Evolutionary conservation across 2,797 vertebrate species (phyloP).

Genomic region (Momotus momota): DNA sequence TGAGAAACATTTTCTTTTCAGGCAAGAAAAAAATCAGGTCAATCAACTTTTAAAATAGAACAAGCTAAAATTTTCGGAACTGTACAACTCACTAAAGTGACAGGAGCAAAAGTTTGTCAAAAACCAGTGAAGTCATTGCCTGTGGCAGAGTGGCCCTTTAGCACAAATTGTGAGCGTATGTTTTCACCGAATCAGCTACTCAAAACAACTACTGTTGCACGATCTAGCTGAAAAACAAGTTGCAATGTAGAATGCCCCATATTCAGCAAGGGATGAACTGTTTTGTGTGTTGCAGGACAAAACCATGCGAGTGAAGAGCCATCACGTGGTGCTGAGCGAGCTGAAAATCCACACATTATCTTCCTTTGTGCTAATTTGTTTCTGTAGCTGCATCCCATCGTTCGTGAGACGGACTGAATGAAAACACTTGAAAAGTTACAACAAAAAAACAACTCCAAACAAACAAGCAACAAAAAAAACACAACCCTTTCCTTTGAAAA

Average conservation of each 20-base stretch:
- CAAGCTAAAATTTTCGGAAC: neutral
- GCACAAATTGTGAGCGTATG: neutral
- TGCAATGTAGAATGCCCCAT: neutral
- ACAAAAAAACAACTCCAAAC: accelerated
- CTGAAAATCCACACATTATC: neutral
- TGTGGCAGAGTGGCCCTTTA: neutral
- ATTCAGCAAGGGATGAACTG: neutral
- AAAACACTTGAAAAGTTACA: neutral
- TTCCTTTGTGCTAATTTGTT: neutral
- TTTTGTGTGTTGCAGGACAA: neutral
- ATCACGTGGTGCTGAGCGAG: neutral
- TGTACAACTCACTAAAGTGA: neutral
- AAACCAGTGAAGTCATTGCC: neutral
- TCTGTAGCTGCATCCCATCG: neutral
- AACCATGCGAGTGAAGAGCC: neutral
- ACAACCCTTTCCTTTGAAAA: neutral
- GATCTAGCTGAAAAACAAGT: neutral
- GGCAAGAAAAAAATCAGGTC: neutral
- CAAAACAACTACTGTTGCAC: neutral
- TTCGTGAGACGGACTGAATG: neutral
- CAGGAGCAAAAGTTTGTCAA: neutral
- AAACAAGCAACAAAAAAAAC: neutral
- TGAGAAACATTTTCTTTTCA: neutral
- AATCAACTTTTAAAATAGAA: neutral
- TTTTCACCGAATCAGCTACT: neutral